Base-by-base conservation (phyloP, 2,113 vertebrate genomes). In the Bubo blakistoni region DNA sequence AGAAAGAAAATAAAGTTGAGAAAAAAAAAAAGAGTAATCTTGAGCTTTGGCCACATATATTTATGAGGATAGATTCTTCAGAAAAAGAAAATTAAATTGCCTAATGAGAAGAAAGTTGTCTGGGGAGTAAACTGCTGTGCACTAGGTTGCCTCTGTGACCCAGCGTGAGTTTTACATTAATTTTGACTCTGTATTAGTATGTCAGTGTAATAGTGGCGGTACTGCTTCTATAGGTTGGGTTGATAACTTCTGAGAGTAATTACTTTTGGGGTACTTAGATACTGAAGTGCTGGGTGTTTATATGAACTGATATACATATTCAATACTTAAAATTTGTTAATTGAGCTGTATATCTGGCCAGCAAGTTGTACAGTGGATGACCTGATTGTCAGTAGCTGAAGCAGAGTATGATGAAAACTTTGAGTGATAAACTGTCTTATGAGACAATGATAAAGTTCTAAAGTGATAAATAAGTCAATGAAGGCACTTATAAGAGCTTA, bases 21-120 rank as follows among this genome's bases (percentile, higher is more conserved):
- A 6, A 2, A 3, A 38, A 22, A 57, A 74, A 54, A 62, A 20
- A 36, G 1, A 61, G 1, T 42, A 0, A 0, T 40, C 26, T 55
- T 81, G 12, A 62, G 8, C 16, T 86, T 84, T 57, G 30, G 5
- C 1, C 30, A 21, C 22, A 29, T 24, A 19, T 52, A 30, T 59
- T 74, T 46, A 18, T 13, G 5, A 16, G 7, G 10, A 38, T 38
- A 0, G 1, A 49, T 25, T 81, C 7, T 76, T 32, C 32, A 21
- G 18, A 15, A 21, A 40, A 44, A 26, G 57, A 34, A 24, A 30
- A 13, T 10, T 27, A 42, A 55, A 22, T 24, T 38, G 21, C 15
- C 16, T 46, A 40, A 22, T 34, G 9, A 66, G 18, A 81, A 61
- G 13, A 76, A 71, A 36, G 46, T 46, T 52, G 13, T 3, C 3